Evolutionary conservation across 2,797 vertebrate species (phyloP), one percentile per base, ranked within the genome.

Genomic region (Natrix natrix): DNA sequence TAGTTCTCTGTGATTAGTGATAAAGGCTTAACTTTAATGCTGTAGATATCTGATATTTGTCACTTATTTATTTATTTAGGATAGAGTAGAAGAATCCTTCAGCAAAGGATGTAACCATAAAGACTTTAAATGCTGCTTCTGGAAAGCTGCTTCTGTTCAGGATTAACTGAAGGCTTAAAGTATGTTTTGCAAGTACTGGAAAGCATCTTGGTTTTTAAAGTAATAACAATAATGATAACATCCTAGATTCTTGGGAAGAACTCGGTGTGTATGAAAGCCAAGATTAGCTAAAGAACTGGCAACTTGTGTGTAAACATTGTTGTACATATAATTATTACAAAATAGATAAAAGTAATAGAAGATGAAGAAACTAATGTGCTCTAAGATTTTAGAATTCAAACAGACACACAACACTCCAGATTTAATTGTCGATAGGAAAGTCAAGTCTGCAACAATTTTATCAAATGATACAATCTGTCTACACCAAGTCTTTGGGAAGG

Each of bases 91-190:
- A 83, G 74, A 48, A 48, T 83, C 20, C 43, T 24, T 48, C 74
- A 83, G 74, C 74, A 48, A 4, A 96, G 93, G 95, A 92, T 89
- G 89, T 94, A 95, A 96, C 95, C 95, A 52, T 94, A 92, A 95
- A 91, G 55, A 93, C 92, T 94, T 94, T 93, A 94, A 91, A 95
- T 94, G 90, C 91, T 94, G 91, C 86, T 92, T 87, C 90, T 91
- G 59, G 93, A 94, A 96, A 95, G 89, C 66, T 94, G 94, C 86
- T 90, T 95, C 37, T 97, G 94, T 0, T 10, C 94, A 95, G 90
- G 91, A 93, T 96, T 97, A 83, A 97, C 96, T 96, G 96, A 96
- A 96, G 97, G 93, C 90, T 83, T 93, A 94, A 93, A 93, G 93
- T 90, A 59, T 91, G 90, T 78, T 90, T 97, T 97, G 97, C 95